Conservation (phyloP, 2,797 vertebrate species). For the Mormyrus hasselquistii region DNA sequence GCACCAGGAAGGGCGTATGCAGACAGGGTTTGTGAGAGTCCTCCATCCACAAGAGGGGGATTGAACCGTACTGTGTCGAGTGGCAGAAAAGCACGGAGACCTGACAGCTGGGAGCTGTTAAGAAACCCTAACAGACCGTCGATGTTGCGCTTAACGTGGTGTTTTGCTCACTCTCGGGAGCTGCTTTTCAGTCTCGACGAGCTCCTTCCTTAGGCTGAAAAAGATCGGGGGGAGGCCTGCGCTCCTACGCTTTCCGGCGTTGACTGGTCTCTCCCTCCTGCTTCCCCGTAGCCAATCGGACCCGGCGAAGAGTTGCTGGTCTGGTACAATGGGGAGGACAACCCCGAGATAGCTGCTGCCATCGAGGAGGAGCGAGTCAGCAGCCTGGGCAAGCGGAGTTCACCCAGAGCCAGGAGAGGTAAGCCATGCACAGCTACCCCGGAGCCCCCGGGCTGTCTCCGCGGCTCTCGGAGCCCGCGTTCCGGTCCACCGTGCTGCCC, state of each 20-base stretch:
- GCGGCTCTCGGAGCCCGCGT: not conserved
- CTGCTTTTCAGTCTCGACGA: not conserved
- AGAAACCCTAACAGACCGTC: not conserved
- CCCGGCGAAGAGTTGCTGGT: constrained; percentile 87
- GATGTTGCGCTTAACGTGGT: not conserved
- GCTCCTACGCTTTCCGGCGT: constrained; percentile 59
- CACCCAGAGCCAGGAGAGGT: constrained; percentile 81
- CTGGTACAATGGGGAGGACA: constrained; percentile 95
- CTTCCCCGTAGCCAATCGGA: constrained; percentile 77
- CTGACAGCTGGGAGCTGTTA: not conserved
- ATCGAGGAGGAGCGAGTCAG: constrained; percentile 89
- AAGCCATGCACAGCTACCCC: constrained; percentile 46
- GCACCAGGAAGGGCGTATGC: not conserved
- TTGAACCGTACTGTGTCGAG: not conserved
- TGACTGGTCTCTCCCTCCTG: constrained; percentile 54
- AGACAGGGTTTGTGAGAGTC: constrained; percentile 25
- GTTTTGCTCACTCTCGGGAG: not conserved
- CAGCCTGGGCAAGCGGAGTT: constrained; percentile 74
- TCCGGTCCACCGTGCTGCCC: not conserved
- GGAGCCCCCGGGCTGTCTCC: not conserved
- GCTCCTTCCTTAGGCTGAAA: not conserved
- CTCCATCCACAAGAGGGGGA: constrained; percentile 47
- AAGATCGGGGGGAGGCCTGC: constrained; percentile 43
- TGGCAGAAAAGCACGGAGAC: not conserved
- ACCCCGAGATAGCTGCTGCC: constrained; percentile 95